phyloP scores from a whole-genome alignment of 2,113 vertebrate species.

The Typhlomys cinereus region DNA sequence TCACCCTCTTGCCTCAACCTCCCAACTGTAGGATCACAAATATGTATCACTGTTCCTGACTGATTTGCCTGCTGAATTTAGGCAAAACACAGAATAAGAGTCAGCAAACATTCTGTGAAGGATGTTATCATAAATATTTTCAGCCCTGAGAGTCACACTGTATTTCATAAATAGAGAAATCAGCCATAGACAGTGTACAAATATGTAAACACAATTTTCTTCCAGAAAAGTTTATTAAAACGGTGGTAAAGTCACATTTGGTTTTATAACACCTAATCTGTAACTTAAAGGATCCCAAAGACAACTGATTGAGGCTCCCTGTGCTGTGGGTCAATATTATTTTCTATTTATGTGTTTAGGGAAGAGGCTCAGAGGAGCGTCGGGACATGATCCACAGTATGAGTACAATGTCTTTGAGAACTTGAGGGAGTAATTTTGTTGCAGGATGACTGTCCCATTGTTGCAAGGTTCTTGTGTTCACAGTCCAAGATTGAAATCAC shows the following conservation, averaged over 20 bases:
- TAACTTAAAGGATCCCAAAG: background rate
- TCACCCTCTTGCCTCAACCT: background rate
- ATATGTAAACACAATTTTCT: background rate
- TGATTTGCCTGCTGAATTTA: background rate
- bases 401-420: no score
- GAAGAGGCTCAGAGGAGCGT: no score
- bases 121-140: conserved; percentile 24
- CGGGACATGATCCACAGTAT: no score
- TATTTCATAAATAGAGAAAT: conserved; percentile 9
- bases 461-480: no score
- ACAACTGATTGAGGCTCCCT: background rate
- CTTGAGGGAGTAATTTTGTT: no score
- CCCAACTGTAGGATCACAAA: background rate
- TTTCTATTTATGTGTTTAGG: no score
- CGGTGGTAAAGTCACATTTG: background rate
- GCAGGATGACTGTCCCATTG: no score
- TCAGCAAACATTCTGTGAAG: background rate
- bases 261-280: background rate
- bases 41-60: no score
- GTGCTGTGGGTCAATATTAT: no score
- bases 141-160: background rate
- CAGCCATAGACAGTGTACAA: background rate
- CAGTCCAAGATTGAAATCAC: no score
- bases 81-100: background rate
- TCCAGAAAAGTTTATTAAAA: background rate